Base-by-base conservation (phyloP, 1,140 invertebrate species). In the Mycetomoellerius zeteki region DNA sequence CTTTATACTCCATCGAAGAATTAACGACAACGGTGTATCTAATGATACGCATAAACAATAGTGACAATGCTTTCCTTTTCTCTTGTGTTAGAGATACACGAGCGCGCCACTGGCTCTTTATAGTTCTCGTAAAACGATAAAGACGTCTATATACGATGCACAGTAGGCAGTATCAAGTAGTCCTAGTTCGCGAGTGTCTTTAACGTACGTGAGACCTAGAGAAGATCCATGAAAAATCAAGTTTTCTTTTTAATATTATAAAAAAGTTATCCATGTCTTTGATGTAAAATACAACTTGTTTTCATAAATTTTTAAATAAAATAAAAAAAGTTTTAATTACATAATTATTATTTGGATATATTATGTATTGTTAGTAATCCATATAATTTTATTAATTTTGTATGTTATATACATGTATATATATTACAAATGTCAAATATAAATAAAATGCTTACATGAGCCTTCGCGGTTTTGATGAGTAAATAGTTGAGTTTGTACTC, bases 21-120 rank as follows among this genome's bases (percentile, higher is more conserved):
- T 87, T 71, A 77, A 90, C 86, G 85, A 90, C 89, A 88, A 85
- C 84, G 81, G 80, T 87, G 81, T 88, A 92, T 86, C 52, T 92
- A 93, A 93, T 92, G 92, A 91, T 90, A 67, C 77, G 86, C 88
- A 92, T 93, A 93, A 93, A 93, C 92, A 93, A 93, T 91, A 90
- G 54, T 37, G 65, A 89, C 80, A 90, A 76, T 73, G 88, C 62
- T 76, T 67, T 72, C 76, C 62, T 30, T 85, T 37, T 43, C 37
- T 87, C 54, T 43, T 58, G 30, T 76, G 76, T 52, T 78, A 47
- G 60, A 90, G 89, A 87, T 87, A 88, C 67, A 88, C 78, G 86
- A 78, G 75, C 73, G 43, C 30, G 43, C 62, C 77, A 89, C 80
- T 77, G 69, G 86, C 92, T 90, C 88, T 93, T 93, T 94, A 93